phyloP scores from a whole-genome alignment of 1,140 invertebrate genomes.

The Laodelphax striatellus region DNA sequence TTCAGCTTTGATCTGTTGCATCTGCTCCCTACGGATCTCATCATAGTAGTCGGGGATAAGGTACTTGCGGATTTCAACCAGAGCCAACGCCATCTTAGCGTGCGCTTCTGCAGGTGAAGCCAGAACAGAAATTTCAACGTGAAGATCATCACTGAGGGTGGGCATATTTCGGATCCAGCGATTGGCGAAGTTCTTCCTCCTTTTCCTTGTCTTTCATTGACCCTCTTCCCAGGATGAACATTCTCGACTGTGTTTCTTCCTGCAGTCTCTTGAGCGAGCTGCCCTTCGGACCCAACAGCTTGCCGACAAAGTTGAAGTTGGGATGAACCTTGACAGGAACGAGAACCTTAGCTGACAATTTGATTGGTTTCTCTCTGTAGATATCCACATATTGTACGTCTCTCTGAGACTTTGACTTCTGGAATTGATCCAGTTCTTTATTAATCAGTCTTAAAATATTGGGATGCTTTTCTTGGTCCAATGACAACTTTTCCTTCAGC shows the following conservation, averaged over 20 bases:
- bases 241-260: conserved; percentile 89
- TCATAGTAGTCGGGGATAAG: conserved; percentile 59
- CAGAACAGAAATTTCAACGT: conserved; percentile 82
- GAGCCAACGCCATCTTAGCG: conserved; percentile 76
- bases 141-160: conserved; percentile 87
- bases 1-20: conserved; percentile 54
- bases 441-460: too few relatives aligned
- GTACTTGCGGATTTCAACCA: conserved; percentile 55
- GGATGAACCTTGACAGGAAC: too few relatives aligned
- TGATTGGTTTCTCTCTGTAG: too few relatives aligned
- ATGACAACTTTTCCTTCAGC: too few relatives aligned
- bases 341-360: too few relatives aligned
- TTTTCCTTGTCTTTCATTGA: conserved; percentile 83
- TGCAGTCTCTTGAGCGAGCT: conserved; percentile 84
- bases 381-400: conserved; percentile 20
- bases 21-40: conserved; percentile 65
- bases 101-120: conserved; percentile 86
- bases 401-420: too few relatives aligned
- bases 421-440: too few relatives aligned
- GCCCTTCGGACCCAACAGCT: conserved; percentile 81
- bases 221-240: conserved; percentile 85
- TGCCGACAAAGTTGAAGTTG: conserved; percentile 87
- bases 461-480: too few relatives aligned
- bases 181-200: conserved; percentile 79
- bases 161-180: conserved; percentile 81